These are phyloP conservation scores for Microtus ochrogaster DNA, from an alignment of 2,113 vertebrate genomes.

Conservation along the genomic window DNA sequence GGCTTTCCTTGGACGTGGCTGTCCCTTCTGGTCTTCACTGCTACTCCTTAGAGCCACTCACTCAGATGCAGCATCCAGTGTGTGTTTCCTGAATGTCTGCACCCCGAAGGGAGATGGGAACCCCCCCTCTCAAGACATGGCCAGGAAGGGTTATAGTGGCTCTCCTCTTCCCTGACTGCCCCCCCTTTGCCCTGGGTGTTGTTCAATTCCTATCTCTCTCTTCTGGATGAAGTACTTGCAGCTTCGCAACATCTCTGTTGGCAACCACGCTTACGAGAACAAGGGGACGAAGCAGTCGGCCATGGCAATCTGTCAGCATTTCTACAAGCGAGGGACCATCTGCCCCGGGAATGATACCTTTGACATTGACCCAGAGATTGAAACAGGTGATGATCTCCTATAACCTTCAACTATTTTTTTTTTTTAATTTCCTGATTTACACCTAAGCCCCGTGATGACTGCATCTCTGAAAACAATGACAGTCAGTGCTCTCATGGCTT, in stretches of 20 bases:
- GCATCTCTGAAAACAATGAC: neutral
- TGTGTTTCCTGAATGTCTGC: neutral
- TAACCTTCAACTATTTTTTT: neutral
- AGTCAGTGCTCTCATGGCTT: neutral
- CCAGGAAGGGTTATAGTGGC: neutral
- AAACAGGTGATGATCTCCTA: constrained; percentile 89
- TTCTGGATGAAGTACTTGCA: constrained; percentile 88
- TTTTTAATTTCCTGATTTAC: constrained; percentile 27
- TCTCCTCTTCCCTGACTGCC: neutral
- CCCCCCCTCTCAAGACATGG: neutral
- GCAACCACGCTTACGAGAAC: constrained; percentile 93
- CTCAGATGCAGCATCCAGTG: neutral
- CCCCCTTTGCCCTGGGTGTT: neutral
- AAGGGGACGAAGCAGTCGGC: constrained; percentile 84
- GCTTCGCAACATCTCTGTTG: constrained; percentile 90
- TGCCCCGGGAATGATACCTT: constrained; percentile 93
- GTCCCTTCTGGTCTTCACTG: neutral
- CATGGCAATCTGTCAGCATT: constrained; percentile 92
- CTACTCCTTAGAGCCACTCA: neutral
- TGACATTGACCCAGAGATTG: constrained; percentile 92
- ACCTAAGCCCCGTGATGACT: neutral
- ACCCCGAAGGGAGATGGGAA: neutral
- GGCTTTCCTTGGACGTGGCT: neutral
- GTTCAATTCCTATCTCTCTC: constrained; percentile 32
- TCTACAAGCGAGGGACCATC: constrained; percentile 91